phyloP scores from a whole-genome alignment of 2,797 vertebrate genomes.

The Rhynchotus rufescens region DNA sequence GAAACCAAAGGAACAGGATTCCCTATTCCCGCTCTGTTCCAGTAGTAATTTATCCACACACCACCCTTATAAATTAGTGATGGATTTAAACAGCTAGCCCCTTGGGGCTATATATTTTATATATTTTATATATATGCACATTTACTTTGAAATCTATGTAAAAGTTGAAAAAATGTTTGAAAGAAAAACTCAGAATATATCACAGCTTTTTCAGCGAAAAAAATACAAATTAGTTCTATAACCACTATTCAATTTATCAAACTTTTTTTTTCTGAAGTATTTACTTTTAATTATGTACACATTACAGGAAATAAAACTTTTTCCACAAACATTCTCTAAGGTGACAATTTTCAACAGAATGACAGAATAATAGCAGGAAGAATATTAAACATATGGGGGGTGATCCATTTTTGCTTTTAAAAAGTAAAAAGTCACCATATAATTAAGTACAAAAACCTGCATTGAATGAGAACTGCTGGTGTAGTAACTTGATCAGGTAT shows the following conservation, averaged over 20 bases:
- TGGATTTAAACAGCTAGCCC: constrained; percentile 68
- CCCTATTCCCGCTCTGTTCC: constrained; percentile 60
- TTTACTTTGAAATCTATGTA: constrained; percentile 71
- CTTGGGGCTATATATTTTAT: constrained; percentile 68
- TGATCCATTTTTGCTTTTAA: constrained; percentile 78
- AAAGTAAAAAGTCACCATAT: constrained; percentile 83
- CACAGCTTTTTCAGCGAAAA: constrained; percentile 77
- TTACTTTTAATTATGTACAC: constrained; percentile 81
- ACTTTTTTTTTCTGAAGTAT: constrained; percentile 75
- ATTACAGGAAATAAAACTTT: constrained; percentile 78
- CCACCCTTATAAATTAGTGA: constrained; percentile 71
- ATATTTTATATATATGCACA: constrained; percentile 76
- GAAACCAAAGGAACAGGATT: constrained; percentile 72
- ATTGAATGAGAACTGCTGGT: constrained; percentile 86
- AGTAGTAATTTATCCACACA: constrained; percentile 64
- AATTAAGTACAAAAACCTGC: constrained; percentile 87
- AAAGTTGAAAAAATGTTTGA: constrained; percentile 73
- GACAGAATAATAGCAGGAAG: constrained; percentile 76
- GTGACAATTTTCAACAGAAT: constrained; percentile 76
- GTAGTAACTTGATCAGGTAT: constrained; percentile 83
- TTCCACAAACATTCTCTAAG: constrained; percentile 80
- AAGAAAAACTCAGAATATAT: constrained; percentile 77
- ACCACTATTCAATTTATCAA: constrained; percentile 80
- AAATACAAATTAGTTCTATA: constrained; percentile 80
- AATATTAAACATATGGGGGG: constrained; percentile 76